Evolutionary conservation across 2,888 invertebrate genomes (phyloP).

Genomic region (Andrena marginata): DNA sequence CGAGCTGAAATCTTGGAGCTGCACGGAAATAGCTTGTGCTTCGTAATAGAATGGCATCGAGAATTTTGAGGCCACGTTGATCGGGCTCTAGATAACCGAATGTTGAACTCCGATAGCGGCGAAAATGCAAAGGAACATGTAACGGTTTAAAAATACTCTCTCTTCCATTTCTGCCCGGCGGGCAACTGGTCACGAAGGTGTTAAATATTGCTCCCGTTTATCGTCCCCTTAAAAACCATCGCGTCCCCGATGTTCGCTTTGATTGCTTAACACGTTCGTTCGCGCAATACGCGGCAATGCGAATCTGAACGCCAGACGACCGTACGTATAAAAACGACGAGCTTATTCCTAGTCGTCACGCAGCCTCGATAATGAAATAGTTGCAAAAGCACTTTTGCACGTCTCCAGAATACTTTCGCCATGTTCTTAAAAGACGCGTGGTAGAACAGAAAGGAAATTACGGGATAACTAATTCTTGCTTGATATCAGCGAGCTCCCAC

Average conservation of each 20-base stretch:
- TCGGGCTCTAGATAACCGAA: not conserved
- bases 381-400: not conserved
- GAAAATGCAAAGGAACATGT: not conserved
- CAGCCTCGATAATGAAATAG: constrained; percentile 15
- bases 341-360: constrained; percentile 12
- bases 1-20: too few species aligned
- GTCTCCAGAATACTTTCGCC: not conserved
- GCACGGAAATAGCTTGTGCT: too few species aligned
- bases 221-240: not conserved
- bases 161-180: not conserved
- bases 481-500: not conserved
- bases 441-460: not conserved
- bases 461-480: not conserved
- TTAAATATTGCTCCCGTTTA: constrained; percentile 11
- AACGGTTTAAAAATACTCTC: not conserved
- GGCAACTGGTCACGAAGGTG: constrained; percentile 12
- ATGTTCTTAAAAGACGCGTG: not conserved
- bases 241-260: constrained; percentile 9
- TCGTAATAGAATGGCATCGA: too few species aligned
- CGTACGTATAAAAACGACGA: constrained; percentile 10
- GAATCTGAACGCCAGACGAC: not conserved
- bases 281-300: constrained; percentile 7
- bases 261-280: constrained; percentile 12
- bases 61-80: too few species aligned
- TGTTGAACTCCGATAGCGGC: not conserved